Evolutionary conservation across 2,888 invertebrate genomes (phyloP), one percentile per base, ranked within the genome.

Genomic region (Kuschelorhynchus macadamiae): DNA sequence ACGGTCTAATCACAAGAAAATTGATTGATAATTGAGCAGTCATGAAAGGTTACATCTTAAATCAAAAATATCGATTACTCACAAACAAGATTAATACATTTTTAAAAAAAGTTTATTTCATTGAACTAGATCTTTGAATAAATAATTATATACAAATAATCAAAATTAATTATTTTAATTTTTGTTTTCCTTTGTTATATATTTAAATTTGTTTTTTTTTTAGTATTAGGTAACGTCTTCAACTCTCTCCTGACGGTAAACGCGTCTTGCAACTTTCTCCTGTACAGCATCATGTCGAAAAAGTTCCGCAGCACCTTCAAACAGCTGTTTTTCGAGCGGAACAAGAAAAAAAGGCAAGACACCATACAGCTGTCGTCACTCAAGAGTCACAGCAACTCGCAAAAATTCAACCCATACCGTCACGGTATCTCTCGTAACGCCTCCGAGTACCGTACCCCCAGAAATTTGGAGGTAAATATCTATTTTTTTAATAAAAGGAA

Each of bases 221-320:
- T 75, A 78, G 88, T 87, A 50, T 83, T 91, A n/a, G 91, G 91
- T 17, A 92, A 92, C 82, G 85, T 92, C 44, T 90, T 89, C 80
- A 93, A 93, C 80, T 85, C 92, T 46, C 83, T 93, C 62, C 86
- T 90, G 17, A 87, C 89, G 63, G 83, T 92, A 62, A 92, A 93
- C 83, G 90, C 92, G 5, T 89, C 92, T 0, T 88, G 89, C 50
- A 93, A 93, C 84, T 93, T 93, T 82, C 85, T 93, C 73, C 85
- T 93, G 67, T 93, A 93, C 81, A 92, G 92, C 75, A 89, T 90
- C 46, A 87, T 94, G 79, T 91, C 91, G 72, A 90, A 90, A 78
- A 90, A 91, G 77, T 93, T 92, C 82, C 85, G 92, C 44, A 86
- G 86, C 73, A 91, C 90, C 12, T 83, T 83, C 72, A 78, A 72